These are phyloP conservation scores for Antigone vipio DNA, from an alignment of 2,113 vertebrate genomes.

Conservation along the genomic window DNA sequence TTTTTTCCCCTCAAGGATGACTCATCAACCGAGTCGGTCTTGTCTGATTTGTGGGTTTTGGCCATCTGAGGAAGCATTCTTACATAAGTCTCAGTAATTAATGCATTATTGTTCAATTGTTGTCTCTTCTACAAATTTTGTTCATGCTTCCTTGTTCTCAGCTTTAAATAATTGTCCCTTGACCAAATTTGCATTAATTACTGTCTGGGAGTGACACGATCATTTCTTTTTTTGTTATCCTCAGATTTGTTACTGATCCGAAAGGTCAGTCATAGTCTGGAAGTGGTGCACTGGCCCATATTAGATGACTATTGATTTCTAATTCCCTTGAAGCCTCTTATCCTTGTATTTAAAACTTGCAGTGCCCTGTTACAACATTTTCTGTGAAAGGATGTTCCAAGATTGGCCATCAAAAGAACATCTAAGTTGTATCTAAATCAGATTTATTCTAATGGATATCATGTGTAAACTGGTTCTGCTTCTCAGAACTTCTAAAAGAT, in stretches of 20 bases:
- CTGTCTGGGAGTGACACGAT: not conserved
- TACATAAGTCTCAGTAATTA: constrained; percentile 25
- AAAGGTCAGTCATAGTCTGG: not conserved
- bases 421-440: not conserved
- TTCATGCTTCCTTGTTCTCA: not conserved
- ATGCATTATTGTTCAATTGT: constrained; percentile 9
- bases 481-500: not conserved
- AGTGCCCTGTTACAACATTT: not conserved
- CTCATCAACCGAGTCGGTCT: constrained; percentile 32
- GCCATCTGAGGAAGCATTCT: constrained; percentile 2
- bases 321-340: not conserved
- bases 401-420: not conserved
- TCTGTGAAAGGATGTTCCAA: not conserved
- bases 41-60: constrained; percentile 10
- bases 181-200: constrained; percentile 26
- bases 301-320: not conserved
- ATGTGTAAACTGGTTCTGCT: not conserved
- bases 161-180: not conserved
- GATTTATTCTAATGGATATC: not conserved
- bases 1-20: not conserved
- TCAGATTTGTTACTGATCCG: not conserved
- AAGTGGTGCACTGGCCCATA: not conserved
- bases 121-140: not conserved
- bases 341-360: not conserved
- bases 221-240: not conserved